These are phyloP conservation scores for Lithophane socia DNA, from an alignment of 2,888 invertebrate species.

Conservation along the genomic window DNA sequence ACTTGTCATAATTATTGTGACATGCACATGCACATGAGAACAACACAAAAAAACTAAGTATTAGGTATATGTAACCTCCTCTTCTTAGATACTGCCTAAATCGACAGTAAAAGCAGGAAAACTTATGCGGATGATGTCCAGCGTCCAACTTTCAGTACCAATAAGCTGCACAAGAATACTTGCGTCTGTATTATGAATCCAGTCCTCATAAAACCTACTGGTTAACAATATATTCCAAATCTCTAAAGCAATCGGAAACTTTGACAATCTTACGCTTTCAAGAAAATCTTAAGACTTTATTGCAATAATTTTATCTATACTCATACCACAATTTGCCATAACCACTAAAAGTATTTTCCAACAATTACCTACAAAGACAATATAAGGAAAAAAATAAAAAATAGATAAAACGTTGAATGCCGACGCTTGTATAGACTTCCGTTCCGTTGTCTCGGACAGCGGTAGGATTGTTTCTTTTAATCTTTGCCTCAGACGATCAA, in stretches of 20 bases:
- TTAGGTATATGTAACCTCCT: too few species aligned
- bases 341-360: slow-evolving; percentile 33
- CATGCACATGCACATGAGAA: too few species aligned
- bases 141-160: too few species aligned
- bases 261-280: background rate
- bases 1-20: background rate
- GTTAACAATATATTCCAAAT: slow-evolving; percentile 9
- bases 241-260: background rate
- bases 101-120: background rate
- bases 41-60: background rate
- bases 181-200: background rate
- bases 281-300: background rate
- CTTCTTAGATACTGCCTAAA: background rate
- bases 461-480: slow-evolving; percentile 87
- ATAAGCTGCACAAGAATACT: background rate
- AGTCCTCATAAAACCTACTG: background rate
- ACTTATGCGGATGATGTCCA: background rate
- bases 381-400: slow-evolving; percentile 48
- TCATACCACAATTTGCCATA: slow-evolving; percentile 13
- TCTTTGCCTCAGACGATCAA: slow-evolving; percentile 63
- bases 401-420: slow-evolving; percentile 74
- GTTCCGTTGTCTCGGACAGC: slow-evolving; percentile 80
- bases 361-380: slow-evolving; percentile 37
- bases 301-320: background rate
- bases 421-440: slow-evolving; percentile 84